A percentile compares a stretch with the other conserved stretches of the same genome.
Evolutionary conservation across 2,888 invertebrate species (phyloP).

Genomic region (Agrypnus murinus): DNA sequence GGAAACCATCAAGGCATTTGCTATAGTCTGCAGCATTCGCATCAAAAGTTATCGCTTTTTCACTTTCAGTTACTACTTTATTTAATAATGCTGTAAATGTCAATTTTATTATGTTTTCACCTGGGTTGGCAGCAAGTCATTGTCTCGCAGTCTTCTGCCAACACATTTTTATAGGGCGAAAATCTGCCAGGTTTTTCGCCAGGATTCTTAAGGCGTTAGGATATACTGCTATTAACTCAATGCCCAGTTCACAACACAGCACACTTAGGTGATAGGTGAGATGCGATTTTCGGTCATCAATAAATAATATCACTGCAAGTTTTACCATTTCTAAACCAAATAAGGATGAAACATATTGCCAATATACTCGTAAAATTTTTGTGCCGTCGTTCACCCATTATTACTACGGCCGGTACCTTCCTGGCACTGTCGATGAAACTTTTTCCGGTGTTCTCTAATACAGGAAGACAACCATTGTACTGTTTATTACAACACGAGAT

Average conservation of each 20-base stretch:
- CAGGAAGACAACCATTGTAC: slow-evolving; percentile 35
- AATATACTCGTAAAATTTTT: slow-evolving; percentile 61
- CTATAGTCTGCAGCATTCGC: slow-evolving; percentile 49
- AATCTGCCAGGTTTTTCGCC: slow-evolving; percentile 62
- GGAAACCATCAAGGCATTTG: slow-evolving; percentile 14
- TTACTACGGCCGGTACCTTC: slow-evolving; percentile 51
- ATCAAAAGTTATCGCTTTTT: slow-evolving; percentile 48
- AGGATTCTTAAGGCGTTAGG: slow-evolving; percentile 60
- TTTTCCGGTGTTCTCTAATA: slow-evolving; percentile 29
- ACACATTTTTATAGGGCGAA: too few species aligned
- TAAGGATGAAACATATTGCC: slow-evolving; percentile 58
- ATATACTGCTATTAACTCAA: too few species aligned
- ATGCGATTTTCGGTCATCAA: slow-evolving; percentile 61
- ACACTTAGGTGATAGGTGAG: slow-evolving; percentile 56
- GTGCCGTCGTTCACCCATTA: slow-evolving; percentile 63
- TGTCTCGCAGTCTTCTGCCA: too few species aligned
- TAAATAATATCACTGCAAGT: slow-evolving; percentile 60
- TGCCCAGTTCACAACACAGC: slow-evolving; percentile 53
- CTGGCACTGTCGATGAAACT: slow-evolving; percentile 25
- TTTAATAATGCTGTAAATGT: slow-evolving; percentile 40
- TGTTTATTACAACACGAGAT: too few species aligned
- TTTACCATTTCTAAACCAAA: slow-evolving; percentile 54
- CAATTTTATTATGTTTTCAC: slow-evolving; percentile 28
- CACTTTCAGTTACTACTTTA: too few species aligned
- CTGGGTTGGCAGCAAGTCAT: slow-evolving; percentile 38